Evolutionary conservation across 2,797 vertebrate species (phyloP), one percentile per base, ranked within the genome.

Genomic region (Thunnus albacares): DNA sequence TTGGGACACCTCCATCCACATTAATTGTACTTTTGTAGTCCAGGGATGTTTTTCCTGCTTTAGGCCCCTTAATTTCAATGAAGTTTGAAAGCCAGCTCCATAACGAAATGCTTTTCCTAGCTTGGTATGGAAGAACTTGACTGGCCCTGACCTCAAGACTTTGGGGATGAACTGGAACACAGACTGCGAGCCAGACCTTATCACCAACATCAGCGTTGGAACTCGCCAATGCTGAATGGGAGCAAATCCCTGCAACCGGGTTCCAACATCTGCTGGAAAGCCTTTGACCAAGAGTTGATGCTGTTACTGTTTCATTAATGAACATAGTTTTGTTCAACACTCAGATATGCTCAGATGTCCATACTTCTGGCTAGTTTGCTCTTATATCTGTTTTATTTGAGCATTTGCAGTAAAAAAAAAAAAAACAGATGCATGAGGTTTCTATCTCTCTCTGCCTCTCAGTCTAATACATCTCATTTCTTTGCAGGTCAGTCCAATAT

Each of bases 401-500:
- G 10, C 51, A 11, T 43, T 45, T 43, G 24, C 56, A 33, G 5
- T 41, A 14, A 68, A 64, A 75, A 20, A 64, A 75, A 20, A 24
- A 24, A 24, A 24, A n/a, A 4, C 57, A 7, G 22, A 43, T 28
- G 0, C 38, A 10, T 18, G 2, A 4, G 0, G 38, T 22, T 18
- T 53, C 22, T 41, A 4, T 45, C 45, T 35, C 24, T 24, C 61
- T 57, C 26, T 58, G 45, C 49, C 20, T 62, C 57, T 61, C 26
- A 30, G 24, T 24, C 51, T 55, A 20, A 14, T 75, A 24, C 51
- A 58, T 72, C 18, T 17, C 5, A 18, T 58, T 18, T 71, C 24
- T 62, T 28, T 11, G 63, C 58, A 61, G 43, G 57, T 71, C 59
- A 30, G 41, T 26, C 60, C 55, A 10, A 49, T 49, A 6, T 49